Evolutionary conservation across 2,888 invertebrate genomes (phyloP).

Genomic region (Drosophila tanythrix): DNA sequence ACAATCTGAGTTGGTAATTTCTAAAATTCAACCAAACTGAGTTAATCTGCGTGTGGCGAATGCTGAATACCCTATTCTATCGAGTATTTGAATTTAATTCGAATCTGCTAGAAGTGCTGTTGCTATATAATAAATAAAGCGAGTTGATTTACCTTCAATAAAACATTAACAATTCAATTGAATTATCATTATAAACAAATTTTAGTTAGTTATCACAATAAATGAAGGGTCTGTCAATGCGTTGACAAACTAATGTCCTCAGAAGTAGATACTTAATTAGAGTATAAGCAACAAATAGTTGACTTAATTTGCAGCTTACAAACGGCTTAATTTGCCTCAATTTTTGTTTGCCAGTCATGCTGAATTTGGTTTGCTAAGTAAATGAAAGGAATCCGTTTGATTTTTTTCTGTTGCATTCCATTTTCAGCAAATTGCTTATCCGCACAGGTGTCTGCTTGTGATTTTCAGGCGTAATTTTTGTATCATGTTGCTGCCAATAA

Average conservation of each 20-base stretch:
- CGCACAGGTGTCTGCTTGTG: conserved; percentile 49
- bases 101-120: neutral
- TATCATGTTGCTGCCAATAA: conserved; percentile 52
- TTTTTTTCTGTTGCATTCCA: conserved; percentile 16
- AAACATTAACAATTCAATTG: neutral
- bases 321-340: neutral
- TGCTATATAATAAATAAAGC: neutral
- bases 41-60: neutral
- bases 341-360: conserved; percentile 31
- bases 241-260: neutral
- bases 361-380: conserved; percentile 19
- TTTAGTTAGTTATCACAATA: neutral
- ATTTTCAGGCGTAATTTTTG: conserved; percentile 36
- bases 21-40: neutral
- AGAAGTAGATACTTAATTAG: neutral
- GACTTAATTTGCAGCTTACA: conserved; percentile 21
- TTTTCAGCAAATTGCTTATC: conserved; percentile 54
- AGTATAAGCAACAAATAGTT: conserved; percentile 1
- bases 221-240: neutral
- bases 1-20: conserved; percentile 14
- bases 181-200: too few relatives aligned
- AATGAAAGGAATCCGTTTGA: conserved; percentile 6
- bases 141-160: too few relatives aligned
- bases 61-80: neutral
- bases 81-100: neutral